These are phyloP conservation scores for Phytoseiulus persimilis DNA, from an alignment of 2,888 invertebrate species.

Conservation along the genomic window DNA sequence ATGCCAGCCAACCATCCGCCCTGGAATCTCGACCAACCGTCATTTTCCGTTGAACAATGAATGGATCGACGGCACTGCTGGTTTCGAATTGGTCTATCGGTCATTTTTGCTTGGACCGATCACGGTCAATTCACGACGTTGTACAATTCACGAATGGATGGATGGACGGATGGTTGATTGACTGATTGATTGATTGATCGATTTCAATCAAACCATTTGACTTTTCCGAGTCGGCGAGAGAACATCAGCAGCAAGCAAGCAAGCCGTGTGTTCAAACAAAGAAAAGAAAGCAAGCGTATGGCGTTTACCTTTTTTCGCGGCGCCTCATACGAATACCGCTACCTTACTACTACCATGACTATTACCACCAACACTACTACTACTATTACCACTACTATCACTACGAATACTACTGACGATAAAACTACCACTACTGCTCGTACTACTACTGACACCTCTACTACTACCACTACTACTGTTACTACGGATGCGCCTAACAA, in stretches of 20 bases:
- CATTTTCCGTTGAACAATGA: neutral
- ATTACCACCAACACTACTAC: neutral
- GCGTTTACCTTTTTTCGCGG: neutral
- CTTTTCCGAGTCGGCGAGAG: neutral
- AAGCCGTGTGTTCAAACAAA: neutral
- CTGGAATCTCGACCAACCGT: neutral
- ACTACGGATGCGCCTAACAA: neutral
- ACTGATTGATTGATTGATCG: neutral
- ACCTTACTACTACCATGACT: neutral
- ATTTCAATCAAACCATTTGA: neutral
- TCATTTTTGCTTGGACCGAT: neutral
- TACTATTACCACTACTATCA: neutral
- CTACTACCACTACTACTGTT: neutral
- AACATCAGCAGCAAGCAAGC: neutral
- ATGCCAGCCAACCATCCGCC: neutral
- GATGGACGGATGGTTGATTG: neutral
- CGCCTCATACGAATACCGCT: slow-evolving; percentile 5
- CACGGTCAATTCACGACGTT: neutral
- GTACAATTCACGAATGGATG: neutral
- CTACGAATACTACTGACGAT: neutral
- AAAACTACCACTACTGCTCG: neutral
- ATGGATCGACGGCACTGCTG: neutral
- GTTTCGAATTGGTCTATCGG: too few species aligned
- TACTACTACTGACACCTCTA: neutral
- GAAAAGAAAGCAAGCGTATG: neutral